These are phyloP conservation scores for Andricus grossulariae DNA, from an alignment of 1,140 invertebrate species.

Conservation along the genomic window DNA sequence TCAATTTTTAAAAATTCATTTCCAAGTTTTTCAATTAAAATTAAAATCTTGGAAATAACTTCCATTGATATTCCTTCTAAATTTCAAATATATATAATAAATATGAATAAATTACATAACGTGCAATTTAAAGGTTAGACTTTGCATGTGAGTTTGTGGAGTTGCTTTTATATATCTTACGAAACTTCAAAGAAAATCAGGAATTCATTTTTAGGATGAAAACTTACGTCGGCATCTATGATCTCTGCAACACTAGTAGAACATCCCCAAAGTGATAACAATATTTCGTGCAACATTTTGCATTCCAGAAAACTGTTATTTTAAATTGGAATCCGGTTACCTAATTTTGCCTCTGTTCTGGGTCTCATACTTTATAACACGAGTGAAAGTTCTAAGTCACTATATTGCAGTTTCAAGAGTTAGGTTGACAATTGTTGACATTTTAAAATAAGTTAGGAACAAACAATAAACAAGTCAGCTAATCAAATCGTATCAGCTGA, in stretches of 20 bases:
- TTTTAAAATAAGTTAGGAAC: not conserved
- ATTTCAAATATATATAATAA: too few relatives aligned
- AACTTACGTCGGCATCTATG: conserved; percentile 66
- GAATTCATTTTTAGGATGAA: not conserved
- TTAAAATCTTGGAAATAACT: too few relatives aligned
- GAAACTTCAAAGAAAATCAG: too few relatives aligned
- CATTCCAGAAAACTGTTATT: not conserved
- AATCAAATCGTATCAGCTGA: too few relatives aligned
- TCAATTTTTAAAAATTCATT: too few relatives aligned
- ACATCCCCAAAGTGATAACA: conserved; percentile 72
- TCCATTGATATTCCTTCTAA: too few relatives aligned
- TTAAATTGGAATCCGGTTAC: too few relatives aligned
- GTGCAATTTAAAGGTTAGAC: conserved; percentile 1
- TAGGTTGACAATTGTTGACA: not conserved
- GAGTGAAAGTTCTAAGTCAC: not conserved
- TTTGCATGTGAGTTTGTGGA: not conserved
- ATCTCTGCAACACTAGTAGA: conserved; percentile 67
- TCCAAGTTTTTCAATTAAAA: too few relatives aligned
- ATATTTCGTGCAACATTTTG: conserved; percentile 71
- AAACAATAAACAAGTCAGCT: not conserved
- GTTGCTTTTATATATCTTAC: too few relatives aligned
- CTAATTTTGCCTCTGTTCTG: too few relatives aligned
- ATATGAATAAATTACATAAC: too few relatives aligned
- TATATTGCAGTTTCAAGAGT: not conserved
- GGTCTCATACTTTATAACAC: too few relatives aligned